A percentile compares a stretch with the other conserved stretches of the same genome.
These are phyloP conservation scores for Nansenia antarctica DNA, from an alignment of 2,113 vertebrate genomes.

Conservation along the genomic window DNA sequence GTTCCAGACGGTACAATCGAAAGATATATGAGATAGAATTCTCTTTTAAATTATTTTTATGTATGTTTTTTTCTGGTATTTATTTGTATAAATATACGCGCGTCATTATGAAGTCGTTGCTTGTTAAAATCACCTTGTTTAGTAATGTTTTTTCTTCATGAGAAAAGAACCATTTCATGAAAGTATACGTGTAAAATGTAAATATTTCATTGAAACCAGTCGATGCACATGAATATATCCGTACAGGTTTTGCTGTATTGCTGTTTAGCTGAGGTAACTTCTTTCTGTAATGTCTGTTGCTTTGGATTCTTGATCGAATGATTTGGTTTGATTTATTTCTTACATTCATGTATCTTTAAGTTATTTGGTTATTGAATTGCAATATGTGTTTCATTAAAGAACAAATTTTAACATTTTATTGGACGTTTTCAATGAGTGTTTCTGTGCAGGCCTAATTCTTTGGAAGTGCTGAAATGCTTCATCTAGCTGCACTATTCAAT, in stretches of 20 bases:
- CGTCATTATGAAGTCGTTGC: slow-evolving; percentile 81
- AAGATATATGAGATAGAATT: slow-evolving; percentile 75
- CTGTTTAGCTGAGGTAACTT: slow-evolving; percentile 86
- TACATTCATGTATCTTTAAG: slow-evolving; percentile 87
- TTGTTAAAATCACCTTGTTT: slow-evolving; percentile 89
- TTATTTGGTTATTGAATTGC: slow-evolving; percentile 93
- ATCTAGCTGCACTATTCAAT: background rate
- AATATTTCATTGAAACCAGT: slow-evolving; percentile 92
- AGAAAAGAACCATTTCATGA: slow-evolving; percentile 75
- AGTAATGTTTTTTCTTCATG: slow-evolving; percentile 85
- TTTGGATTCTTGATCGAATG: slow-evolving; percentile 84
- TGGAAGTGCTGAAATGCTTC: background rate
- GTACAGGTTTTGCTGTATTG: slow-evolving; percentile 95
- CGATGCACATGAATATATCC: slow-evolving; percentile 94
- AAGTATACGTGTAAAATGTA: slow-evolving; percentile 88
- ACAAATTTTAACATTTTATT: slow-evolving; percentile 88
- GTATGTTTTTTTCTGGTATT: slow-evolving; percentile 78
- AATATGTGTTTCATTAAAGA: slow-evolving; percentile 96
- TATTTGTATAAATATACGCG: slow-evolving; percentile 86
- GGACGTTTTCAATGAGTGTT: slow-evolving; percentile 71
- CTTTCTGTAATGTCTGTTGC: slow-evolving; percentile 92
- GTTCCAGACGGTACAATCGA: slow-evolving; percentile 75
- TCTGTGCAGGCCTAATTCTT: slow-evolving; percentile 41
- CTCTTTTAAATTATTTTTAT: slow-evolving; percentile 77
- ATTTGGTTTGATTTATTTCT: slow-evolving; percentile 81